Evolutionary conservation across 2,888 invertebrate genomes (phyloP).

Genomic region (Heliconius hortense): DNA sequence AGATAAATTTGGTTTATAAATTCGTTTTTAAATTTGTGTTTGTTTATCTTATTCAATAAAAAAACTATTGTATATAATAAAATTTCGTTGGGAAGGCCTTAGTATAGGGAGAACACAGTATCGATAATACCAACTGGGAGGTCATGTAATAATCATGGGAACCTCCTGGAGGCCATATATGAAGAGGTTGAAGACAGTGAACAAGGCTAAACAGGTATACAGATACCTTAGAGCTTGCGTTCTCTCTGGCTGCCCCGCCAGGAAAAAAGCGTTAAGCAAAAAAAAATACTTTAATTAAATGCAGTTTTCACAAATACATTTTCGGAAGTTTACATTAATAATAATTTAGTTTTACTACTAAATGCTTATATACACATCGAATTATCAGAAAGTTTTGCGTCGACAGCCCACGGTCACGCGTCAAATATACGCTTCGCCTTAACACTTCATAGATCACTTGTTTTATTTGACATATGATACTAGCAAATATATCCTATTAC

Average conservation of each 20-base stretch:
- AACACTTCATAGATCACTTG: constrained; percentile 23
- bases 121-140: background rate
- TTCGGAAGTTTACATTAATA: no score
- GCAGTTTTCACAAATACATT: no score
- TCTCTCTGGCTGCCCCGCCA: background rate
- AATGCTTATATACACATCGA: background rate
- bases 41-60: no score
- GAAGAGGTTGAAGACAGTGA: background rate
- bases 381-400: background rate
- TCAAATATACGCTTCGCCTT: constrained; percentile 1
- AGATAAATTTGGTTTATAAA: no score
- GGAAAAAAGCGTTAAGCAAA: background rate
- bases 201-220: background rate
- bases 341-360: background rate
- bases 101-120: background rate
- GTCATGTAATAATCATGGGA: background rate
- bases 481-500: constrained; percentile 15
- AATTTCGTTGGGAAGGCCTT: no score
- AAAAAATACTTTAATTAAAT: background rate
- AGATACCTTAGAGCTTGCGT: background rate
- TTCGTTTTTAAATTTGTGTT: no score
- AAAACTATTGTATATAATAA: no score
- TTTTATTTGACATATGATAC: constrained; percentile 22
- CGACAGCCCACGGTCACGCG: constrained; percentile 7
- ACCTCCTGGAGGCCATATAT: background rate